Percentiles rank a stretch among this genome's conserved stretches.
phyloP scores from a whole-genome alignment of 2,797 vertebrate species.

The Gymnopithys bicolor region DNA sequence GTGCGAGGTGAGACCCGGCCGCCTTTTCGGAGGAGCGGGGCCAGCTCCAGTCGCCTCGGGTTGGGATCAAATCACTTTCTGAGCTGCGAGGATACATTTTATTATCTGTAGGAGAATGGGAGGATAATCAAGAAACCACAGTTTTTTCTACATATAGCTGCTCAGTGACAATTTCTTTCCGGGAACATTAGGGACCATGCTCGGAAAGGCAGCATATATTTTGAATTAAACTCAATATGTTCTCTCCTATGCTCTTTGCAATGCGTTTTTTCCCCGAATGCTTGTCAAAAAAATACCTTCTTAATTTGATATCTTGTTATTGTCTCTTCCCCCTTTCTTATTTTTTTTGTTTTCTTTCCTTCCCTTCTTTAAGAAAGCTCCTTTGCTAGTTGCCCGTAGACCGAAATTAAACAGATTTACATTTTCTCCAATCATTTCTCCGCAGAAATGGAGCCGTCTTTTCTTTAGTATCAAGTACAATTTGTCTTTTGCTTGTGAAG shows the following conservation, averaged over 20 bases:
- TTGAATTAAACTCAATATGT: constrained; percentile 48
- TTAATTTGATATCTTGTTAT: constrained; percentile 32
- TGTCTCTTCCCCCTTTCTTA: background rate
- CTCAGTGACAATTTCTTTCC: constrained; percentile 1
- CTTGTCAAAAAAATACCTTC: constrained; percentile 32
- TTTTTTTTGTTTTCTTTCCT: background rate
- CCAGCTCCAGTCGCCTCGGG: background rate
- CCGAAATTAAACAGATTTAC: constrained; percentile 46
- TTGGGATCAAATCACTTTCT: background rate
- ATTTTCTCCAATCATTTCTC: constrained; percentile 46
- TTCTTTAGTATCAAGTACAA: constrained; percentile 94
- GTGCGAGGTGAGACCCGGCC: background rate
- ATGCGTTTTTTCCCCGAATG: background rate
- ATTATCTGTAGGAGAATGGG: background rate
- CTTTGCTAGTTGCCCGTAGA: background rate
- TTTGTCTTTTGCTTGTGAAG: constrained; percentile 88
- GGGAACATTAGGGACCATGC: background rate
- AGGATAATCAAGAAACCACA: background rate
- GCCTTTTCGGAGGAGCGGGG: background rate
- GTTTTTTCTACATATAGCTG: background rate
- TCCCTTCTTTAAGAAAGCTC: background rate
- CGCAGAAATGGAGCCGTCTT: constrained; percentile 72
- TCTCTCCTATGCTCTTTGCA: constrained; percentile 1
- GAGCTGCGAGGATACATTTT: background rate
- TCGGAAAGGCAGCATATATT: constrained; percentile 52